These are phyloP conservation scores for Aramus guarauna DNA, from an alignment of 2,113 vertebrate species.

Conservation along the genomic window DNA sequence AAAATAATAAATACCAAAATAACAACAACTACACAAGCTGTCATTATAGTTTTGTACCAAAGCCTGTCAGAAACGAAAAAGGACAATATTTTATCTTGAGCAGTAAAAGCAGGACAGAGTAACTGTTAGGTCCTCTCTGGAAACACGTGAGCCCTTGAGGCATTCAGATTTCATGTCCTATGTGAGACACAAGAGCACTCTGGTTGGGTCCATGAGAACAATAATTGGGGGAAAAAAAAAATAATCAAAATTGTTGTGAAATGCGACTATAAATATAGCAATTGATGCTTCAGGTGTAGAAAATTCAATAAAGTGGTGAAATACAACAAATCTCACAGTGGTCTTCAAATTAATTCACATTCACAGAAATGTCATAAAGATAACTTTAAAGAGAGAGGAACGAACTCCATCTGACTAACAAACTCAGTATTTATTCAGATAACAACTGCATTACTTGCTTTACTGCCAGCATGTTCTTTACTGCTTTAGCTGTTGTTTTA, in stretches of 20 bases:
- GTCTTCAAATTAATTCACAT: background rate
- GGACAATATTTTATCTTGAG: background rate
- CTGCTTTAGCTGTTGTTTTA: background rate
- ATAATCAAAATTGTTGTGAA: background rate
- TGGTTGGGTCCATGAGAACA: background rate
- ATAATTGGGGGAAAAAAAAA: background rate
- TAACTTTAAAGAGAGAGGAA: background rate
- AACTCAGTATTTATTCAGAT: background rate
- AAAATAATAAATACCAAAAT: conserved; percentile 9
- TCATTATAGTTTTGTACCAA: background rate
- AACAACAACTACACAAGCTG: background rate
- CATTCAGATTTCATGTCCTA: background rate
- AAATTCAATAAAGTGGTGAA: background rate
- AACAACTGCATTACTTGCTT: background rate
- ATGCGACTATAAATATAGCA: background rate
- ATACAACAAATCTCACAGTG: background rate
- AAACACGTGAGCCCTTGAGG: background rate
- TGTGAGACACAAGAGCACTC: rapidly evolving
- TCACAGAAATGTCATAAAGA: background rate
- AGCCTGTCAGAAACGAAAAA: background rate
- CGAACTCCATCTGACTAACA: background rate
- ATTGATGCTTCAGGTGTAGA: background rate
- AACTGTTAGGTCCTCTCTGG: background rate
- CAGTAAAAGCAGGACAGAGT: background rate
- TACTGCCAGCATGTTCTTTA: background rate